These are phyloP conservation scores for Podabrus alpinus DNA, from an alignment of 2,888 invertebrate species.

Conservation along the genomic window DNA sequence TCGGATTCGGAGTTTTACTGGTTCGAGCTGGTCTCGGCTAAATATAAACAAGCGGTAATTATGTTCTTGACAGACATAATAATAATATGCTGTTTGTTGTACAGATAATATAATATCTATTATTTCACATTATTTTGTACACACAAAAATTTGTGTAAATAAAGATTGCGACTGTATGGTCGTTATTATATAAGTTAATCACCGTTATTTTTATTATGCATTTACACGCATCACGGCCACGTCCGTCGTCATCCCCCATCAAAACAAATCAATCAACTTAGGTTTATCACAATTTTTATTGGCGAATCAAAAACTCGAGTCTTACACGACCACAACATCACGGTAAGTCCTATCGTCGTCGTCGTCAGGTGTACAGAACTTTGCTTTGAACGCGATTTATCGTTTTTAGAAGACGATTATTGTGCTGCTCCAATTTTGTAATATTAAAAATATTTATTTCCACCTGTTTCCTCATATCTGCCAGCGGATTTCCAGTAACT, in stretches of 20 bases:
- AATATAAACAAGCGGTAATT: constrained; percentile 40
- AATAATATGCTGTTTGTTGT: constrained; percentile 37
- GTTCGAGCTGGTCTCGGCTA: constrained; percentile 52
- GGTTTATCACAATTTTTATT: background rate
- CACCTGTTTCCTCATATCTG: constrained; percentile 36
- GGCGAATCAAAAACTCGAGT: background rate
- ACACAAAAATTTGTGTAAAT: constrained; percentile 53
- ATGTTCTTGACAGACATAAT: constrained; percentile 35
- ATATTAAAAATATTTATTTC: constrained; percentile 31
- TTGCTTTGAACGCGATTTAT: constrained; percentile 15
- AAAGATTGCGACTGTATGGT: constrained; percentile 50
- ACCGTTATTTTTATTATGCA: constrained; percentile 6
- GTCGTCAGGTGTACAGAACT: background rate
- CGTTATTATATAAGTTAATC: constrained; percentile 37
- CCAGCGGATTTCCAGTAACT: constrained; percentile 32
- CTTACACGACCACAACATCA: background rate
- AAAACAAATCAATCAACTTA: background rate
- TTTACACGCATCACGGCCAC: too few relatives aligned
- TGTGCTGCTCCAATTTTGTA: constrained; percentile 26
- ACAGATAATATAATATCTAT: constrained; percentile 41
- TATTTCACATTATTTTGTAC: constrained; percentile 54
- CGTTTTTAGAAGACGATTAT: constrained; percentile 24
- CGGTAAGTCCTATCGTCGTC: background rate
- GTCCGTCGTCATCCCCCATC: too few relatives aligned
- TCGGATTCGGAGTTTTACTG: constrained; percentile 26